phyloP scores from a whole-genome alignment of 2,797 vertebrate species.

The Agapornis canus region DNA sequence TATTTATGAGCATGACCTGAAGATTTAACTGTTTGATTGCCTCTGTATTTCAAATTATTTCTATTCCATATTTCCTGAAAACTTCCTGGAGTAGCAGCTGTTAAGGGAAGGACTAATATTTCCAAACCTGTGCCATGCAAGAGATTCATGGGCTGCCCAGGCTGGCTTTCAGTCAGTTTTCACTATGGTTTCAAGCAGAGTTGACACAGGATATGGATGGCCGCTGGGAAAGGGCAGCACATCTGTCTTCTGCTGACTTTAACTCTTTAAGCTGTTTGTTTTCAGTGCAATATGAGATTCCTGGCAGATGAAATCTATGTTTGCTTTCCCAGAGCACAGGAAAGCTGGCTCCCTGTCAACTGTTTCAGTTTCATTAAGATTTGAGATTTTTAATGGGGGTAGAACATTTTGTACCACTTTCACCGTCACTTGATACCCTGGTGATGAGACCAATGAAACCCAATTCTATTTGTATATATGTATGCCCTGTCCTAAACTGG shows the following conservation, averaged over 20 bases:
- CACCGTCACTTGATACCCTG: neutral
- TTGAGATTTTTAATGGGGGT: neutral
- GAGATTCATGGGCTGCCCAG: neutral
- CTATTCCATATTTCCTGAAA: neutral
- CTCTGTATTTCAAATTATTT: neutral
- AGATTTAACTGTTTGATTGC: neutral
- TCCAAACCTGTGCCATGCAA: neutral
- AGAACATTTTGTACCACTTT: neutral
- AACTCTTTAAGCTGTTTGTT: neutral
- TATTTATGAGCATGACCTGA: neutral
- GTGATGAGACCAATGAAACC: neutral
- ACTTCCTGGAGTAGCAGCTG: neutral
- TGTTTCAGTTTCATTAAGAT: neutral
- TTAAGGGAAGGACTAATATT: neutral
- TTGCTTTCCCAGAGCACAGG: neutral
- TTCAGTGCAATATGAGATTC: neutral
- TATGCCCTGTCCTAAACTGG: neutral
- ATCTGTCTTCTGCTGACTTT: neutral
- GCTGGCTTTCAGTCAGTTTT: neutral
- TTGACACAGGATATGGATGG: neutral
- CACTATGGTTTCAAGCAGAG: neutral
- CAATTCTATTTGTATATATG: neutral
- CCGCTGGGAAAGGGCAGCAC: neutral
- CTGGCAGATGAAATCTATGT: neutral
- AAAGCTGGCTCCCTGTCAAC: neutral